Evolutionary conservation across 2,797 vertebrate species (phyloP).

Genomic region (Gambusia yucatana): DNA sequence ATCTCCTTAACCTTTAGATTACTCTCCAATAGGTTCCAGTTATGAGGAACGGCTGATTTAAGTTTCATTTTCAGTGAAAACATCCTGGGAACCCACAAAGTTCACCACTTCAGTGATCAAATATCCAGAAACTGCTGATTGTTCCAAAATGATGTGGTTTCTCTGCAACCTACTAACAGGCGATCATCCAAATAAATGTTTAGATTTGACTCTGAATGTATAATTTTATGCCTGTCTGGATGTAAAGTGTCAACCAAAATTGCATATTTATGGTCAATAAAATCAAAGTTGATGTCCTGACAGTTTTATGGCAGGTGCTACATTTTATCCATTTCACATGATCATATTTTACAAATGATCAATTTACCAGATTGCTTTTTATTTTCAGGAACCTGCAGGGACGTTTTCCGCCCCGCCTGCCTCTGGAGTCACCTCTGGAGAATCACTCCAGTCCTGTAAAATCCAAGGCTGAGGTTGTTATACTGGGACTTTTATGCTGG

Average conservation of each 20-base stretch:
- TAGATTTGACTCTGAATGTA: not conserved
- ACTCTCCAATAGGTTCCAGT: no score
- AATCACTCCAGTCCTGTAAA: conserved; percentile 67
- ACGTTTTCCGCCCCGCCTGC: conserved; percentile 44
- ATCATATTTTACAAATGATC: conserved; percentile 58
- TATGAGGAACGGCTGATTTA: not conserved
- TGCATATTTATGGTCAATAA: not conserved
- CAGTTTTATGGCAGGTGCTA: conserved; percentile 63
- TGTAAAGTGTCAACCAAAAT: not conserved
- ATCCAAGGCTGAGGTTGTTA: conserved; percentile 68
- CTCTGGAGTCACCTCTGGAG: conserved; percentile 67
- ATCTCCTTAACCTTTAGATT: not conserved
- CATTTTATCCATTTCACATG: conserved; percentile 65
- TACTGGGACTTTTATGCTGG: conserved; percentile 73
- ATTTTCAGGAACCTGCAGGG: conserved; percentile 65
- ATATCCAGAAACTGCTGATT: not conserved
- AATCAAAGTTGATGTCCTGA: conserved; percentile 57
- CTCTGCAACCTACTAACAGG: not conserved
- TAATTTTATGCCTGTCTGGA: not conserved
- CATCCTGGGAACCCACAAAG: not conserved
- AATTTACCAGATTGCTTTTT: conserved; percentile 76
- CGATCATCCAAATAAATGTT: not conserved
- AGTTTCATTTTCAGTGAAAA: not conserved
- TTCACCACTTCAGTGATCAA: not conserved
- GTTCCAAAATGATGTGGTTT: not conserved